Evolutionary conservation across 1,140 invertebrate species (phyloP), one percentile per base, ranked within the genome.

Genomic region (Lysiphlebus fabarum): DNA sequence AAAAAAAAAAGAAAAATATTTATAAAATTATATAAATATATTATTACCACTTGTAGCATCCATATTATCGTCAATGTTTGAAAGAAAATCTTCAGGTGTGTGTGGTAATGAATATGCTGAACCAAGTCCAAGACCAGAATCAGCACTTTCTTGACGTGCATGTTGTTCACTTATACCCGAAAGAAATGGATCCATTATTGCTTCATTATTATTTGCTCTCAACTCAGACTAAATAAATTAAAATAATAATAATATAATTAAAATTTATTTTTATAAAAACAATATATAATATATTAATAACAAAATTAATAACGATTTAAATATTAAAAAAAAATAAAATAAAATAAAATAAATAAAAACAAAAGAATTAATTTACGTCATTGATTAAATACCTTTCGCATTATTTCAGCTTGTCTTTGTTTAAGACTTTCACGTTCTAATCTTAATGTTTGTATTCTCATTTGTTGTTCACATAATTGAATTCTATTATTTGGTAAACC

Each of bases 81-180:
- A 83, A 53, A 96, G 84, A 79, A 95, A 94, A 80, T 94, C 94
- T 78, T 96, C 92, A 11, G 93, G 92, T 54, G 93, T 95, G 72
- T 93, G 90, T 50, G 93, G 90, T 77, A 95, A 84, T 41, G 90
- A 92, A 77, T 93, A 95, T 47, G 87, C 90, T 37, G 86, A 86
- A 4, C 86, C 87, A 82, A 95, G 86, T 67, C 92, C 92, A 38
- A 96, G 82, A 44, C 95, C 95, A 76, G 91, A 94, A 75, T 97
- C 95, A 17, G 90, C 90, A 12, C 92, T 95, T 75, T 96, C 94
- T 77, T 96, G 93, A 58, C 94, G 84, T 54, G 91, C 89, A 76
- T 96, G 93, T 49, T 79, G 77, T 69, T 95, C 91, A 53, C 86
- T 86, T 50, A 90, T 82, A 36, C 88, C 87, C 0, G 85, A 85